Conservation (phyloP, 2,113 vertebrate genomes). For the Ptyas mucosa region DNA sequence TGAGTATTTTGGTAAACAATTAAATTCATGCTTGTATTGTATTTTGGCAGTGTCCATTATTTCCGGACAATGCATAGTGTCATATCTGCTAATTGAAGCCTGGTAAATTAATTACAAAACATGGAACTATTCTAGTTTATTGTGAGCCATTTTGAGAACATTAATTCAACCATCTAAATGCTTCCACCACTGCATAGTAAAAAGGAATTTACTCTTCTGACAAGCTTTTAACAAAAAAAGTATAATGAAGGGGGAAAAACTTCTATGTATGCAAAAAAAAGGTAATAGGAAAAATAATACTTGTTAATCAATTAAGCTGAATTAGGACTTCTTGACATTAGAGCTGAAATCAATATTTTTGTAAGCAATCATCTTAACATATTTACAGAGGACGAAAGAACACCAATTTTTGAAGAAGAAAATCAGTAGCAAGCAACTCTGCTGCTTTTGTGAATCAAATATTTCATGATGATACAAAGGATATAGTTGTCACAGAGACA, state of each 20-base stretch:
- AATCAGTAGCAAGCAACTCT: not conserved
- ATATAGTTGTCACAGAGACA: not conserved
- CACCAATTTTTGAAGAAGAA: not conserved
- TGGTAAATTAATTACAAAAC: not conserved
- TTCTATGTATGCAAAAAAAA: not conserved
- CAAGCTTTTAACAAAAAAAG: conserved; percentile 6
- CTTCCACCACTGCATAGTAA: not conserved
- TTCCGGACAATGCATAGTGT: not conserved
- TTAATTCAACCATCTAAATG: not conserved
- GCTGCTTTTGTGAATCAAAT: not conserved
- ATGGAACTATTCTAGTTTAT: no score
- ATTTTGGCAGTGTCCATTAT: not conserved
- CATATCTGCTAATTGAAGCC: not conserved
- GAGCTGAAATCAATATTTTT: not conserved
- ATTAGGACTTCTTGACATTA: not conserved
- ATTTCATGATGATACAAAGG: not conserved
- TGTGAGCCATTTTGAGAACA: not conserved
- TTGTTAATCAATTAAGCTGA: not conserved
- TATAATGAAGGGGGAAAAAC: accelerated
- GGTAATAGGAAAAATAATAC: not conserved
- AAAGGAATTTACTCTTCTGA: not conserved
- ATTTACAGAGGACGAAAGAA: not conserved
- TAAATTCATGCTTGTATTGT: not conserved
- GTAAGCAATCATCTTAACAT: not conserved
- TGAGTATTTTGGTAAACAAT: not conserved